These are phyloP conservation scores for Brachionus manjavacas DNA, from an alignment of 1,140 invertebrate species.

Conservation along the genomic window DNA sequence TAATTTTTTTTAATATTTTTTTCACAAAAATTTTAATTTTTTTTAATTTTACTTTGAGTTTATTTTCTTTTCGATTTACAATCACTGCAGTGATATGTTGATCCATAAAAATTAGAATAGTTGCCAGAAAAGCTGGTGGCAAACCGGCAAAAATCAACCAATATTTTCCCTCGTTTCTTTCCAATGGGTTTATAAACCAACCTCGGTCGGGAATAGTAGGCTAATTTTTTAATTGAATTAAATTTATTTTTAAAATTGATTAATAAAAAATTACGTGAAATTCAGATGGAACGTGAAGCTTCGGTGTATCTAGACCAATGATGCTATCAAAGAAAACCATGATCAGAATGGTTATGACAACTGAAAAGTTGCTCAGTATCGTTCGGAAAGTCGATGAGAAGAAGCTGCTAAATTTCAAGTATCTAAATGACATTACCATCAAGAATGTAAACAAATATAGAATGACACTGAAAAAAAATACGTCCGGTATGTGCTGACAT, in stretches of 20 bases:
- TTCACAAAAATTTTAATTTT: not conserved
- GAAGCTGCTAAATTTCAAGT: conserved; percentile 85
- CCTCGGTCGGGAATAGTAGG: conserved; percentile 74
- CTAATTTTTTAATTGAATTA: not conserved
- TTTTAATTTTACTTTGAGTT: conserved; percentile 66
- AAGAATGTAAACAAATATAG: conserved; percentile 88
- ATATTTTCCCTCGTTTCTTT: conserved; percentile 69
- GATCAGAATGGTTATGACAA: conserved; percentile 86
- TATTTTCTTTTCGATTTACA: conserved; percentile 95
- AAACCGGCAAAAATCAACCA: conserved; percentile 77
- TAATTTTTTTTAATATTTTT: not conserved
- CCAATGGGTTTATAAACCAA: conserved; percentile 86
- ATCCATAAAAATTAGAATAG: conserved; percentile 98
- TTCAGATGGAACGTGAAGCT: conserved; percentile 71
- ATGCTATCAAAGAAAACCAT: conserved; percentile 80
- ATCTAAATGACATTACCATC: conserved; percentile 79
- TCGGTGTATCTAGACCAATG: conserved; percentile 84
- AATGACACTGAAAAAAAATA: conserved; percentile 91
- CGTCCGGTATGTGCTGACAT: conserved; percentile 71
- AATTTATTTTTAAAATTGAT: not conserved
- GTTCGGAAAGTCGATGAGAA: conserved; percentile 85
- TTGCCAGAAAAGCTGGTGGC: conserved; percentile 83
- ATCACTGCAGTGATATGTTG: conserved; percentile 98
- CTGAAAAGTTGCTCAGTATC: conserved; percentile 91
- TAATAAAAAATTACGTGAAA: conserved; percentile 52